phyloP scores from a whole-genome alignment of 2,888 invertebrate genomes.

The Drosophila tanythrix region DNA sequence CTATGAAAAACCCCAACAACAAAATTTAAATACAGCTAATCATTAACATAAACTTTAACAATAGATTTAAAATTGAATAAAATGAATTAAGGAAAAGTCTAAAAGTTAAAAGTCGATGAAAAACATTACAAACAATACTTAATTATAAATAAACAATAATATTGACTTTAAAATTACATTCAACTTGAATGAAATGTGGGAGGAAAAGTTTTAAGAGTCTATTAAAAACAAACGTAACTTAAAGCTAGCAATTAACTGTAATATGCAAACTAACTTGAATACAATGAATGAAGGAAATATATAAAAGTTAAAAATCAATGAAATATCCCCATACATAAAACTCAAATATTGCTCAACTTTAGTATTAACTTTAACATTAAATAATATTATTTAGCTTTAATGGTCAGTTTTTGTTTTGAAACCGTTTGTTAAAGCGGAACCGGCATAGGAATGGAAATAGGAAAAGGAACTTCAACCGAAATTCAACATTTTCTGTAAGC shows the following conservation, averaged over 20 bases:
- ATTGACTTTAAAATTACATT: not conserved
- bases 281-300: not conserved
- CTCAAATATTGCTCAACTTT: not conserved
- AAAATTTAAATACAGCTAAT: not conserved
- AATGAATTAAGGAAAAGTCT: too few species aligned
- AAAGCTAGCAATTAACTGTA: not conserved
- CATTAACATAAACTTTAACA: not conserved
- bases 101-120: too few species aligned
- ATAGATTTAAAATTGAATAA: not conserved
- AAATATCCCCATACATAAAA: not conserved
- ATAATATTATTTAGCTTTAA: not conserved
- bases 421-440: not conserved
- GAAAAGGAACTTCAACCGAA: not conserved
- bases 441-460: not conserved
- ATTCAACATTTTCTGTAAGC: not conserved
- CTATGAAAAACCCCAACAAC: not conserved
- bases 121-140: too few species aligned
- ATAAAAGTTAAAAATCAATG: not conserved
- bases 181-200: not conserved
- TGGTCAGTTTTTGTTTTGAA: not conserved
- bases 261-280: not conserved
- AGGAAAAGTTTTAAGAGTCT: not conserved
- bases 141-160: not conserved
- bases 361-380: not conserved
- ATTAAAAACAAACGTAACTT: not conserved